phyloP scores from a whole-genome alignment of 2,888 invertebrate genomes.

The Drosophila falleni region DNA sequence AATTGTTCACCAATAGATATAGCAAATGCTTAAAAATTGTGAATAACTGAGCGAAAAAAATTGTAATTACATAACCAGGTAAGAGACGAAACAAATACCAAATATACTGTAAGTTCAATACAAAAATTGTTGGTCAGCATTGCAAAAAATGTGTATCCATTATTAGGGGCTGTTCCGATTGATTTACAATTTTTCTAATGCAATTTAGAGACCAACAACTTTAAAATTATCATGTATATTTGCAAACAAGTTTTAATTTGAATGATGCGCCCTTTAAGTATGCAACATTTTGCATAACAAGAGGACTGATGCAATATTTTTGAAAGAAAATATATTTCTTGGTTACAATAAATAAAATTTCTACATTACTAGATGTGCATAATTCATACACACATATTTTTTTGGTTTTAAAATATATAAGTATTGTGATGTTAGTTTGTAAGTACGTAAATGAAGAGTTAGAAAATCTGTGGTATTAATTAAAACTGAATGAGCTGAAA shows the following conservation, averaged over 20 bases:
- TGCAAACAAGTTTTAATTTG: background rate
- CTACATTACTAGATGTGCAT: background rate
- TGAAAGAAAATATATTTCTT: background rate
- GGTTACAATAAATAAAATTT: background rate
- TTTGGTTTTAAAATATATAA: background rate
- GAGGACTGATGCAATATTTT: background rate
- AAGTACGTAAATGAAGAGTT: background rate
- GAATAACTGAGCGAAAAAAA: background rate
- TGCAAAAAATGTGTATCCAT: constrained; percentile 75
- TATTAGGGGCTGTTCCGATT: constrained; percentile 17
- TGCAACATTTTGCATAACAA: constrained; percentile 1
- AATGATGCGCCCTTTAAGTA: background rate
- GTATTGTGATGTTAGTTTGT: background rate
- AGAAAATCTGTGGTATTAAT: background rate
- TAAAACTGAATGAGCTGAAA: constrained; percentile 41
- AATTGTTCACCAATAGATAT: constrained; percentile 15
- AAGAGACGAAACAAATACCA: background rate
- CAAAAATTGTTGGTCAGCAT: constrained; percentile 34
- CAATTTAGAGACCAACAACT: background rate
- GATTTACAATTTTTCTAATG: constrained; percentile 1
- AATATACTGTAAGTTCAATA: constrained; percentile 8
- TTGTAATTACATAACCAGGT: constrained; percentile 20
- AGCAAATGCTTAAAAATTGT: constrained; percentile 12
- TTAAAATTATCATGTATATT: background rate
- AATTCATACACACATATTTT: too few species aligned